These are phyloP conservation scores for Pangasianodon hypophthalmus DNA, from an alignment of 2,113 vertebrate genomes.

Conservation along the genomic window DNA sequence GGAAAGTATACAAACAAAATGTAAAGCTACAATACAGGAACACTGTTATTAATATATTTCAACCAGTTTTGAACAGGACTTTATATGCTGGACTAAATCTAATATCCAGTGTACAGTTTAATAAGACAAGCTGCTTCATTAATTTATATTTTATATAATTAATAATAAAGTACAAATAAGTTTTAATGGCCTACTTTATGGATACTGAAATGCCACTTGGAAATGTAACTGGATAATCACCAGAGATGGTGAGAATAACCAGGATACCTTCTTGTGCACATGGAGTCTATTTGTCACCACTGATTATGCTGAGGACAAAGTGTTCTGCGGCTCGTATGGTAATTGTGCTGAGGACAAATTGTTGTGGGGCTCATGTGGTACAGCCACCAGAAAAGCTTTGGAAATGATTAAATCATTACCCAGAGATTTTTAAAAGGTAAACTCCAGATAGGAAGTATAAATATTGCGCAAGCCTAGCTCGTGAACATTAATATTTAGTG, in stretches of 20 bases:
- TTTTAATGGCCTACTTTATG: too few species aligned
- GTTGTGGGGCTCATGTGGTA: not conserved
- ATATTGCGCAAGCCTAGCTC: not conserved
- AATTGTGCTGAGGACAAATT: too few species aligned
- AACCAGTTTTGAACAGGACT: too few species aligned
- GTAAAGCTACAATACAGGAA: too few species aligned
- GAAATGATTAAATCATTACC: not conserved
- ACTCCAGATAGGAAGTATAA: not conserved
- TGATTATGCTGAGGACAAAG: too few species aligned
- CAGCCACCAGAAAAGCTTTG: not conserved
- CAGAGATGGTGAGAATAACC: not conserved
- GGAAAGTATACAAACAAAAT: too few species aligned
- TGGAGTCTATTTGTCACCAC: not conserved
- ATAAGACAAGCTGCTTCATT: not conserved
- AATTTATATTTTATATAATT: too few species aligned
- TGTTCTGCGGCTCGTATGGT: not conserved
- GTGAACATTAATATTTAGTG: not conserved
- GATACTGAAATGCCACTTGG: not conserved
- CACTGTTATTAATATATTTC: too few species aligned
- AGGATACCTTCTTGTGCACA: not conserved
- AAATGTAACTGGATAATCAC: not conserved
- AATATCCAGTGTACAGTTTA: not conserved
- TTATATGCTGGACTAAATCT: not conserved
- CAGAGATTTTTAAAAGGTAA: not conserved
- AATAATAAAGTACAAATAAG: too few species aligned